Conservation (phyloP, 2,113 vertebrate species). For the Chaetura pelagica region DNA sequence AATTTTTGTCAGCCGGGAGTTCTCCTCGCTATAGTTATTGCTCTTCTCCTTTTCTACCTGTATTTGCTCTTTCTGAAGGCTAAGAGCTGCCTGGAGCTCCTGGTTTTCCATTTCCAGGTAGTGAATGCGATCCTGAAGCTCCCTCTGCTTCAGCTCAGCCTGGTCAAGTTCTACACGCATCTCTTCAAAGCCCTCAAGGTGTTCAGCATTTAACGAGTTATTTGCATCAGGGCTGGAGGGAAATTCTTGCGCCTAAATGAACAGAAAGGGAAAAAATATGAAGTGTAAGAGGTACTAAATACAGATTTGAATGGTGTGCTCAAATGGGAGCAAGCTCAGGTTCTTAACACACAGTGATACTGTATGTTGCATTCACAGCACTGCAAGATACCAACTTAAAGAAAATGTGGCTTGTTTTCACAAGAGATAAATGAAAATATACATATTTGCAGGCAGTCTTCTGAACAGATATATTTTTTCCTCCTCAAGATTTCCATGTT, state of each 20-base stretch:
- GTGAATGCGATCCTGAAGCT: conserved; percentile 80
- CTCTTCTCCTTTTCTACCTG: conserved; percentile 73
- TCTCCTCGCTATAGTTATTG: conserved; percentile 70
- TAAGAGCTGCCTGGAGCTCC: conserved; percentile 76
- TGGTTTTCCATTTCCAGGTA: conserved; percentile 86
- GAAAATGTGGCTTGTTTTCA: background rate
- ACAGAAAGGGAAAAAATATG: background rate
- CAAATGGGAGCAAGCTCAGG: background rate
- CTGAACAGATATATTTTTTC: background rate
- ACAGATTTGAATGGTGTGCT: background rate
- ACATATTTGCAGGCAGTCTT: background rate
- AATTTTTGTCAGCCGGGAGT: conserved; percentile 67
- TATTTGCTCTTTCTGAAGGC: conserved; percentile 57
- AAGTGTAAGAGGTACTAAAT: background rate
- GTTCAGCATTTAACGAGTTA: conserved; percentile 80
- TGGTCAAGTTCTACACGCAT: conserved; percentile 90
- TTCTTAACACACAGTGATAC: background rate
- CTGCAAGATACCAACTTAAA: background rate
- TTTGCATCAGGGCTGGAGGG: conserved; percentile 80
- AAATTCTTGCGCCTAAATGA: conserved; percentile 83
- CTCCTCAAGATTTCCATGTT: background rate
- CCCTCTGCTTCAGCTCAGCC: conserved; percentile 85
- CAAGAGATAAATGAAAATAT: background rate
- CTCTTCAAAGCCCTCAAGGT: conserved; percentile 84
- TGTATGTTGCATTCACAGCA: background rate